Base-by-base conservation (phyloP, 2,888 invertebrate species). In the Tupiocoris notatus region DNA sequence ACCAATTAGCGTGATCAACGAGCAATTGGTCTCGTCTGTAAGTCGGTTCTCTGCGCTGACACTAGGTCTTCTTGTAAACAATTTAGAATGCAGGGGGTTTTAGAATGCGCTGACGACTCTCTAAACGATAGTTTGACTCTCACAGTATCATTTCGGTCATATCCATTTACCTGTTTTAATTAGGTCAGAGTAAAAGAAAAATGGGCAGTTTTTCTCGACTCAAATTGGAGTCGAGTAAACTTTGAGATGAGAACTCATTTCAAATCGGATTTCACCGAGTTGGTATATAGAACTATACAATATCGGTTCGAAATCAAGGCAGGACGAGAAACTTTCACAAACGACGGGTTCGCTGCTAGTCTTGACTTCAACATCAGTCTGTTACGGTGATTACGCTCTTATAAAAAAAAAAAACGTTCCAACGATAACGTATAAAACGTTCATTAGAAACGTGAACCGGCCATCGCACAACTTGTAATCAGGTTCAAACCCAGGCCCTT, bases 1-100 rank as follows among this genome's bases (percentile, higher is more conserved):
- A 54, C 57, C 67, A 67, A 67, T 67, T 67, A 67, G 57, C 67
- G 67, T 67, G 56, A 67, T 67, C 56, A 56, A 56, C 57, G 67
- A 57, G 67, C 67, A 67, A 67, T 67, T 67, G 67, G 67, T 56
- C 39, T 39, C 39, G 6, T 39, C 39, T 39, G 39, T 12, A 12
- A 39, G 39, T 39, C 39, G 6, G 39, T 12, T 39, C 12, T 12
- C 6, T 39, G 39, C 3, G 12, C 39, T 39, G 6, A 39, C n/a
- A n/a, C n/a, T n/a, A n/a, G n/a, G n/a, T n/a, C n/a, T n/a, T n/a
- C n/a, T n/a, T n/a, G n/a, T n/a, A n/a, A n/a, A n/a, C n/a, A n/a
- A n/a, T n/a, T n/a, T n/a, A n/a, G n/a, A n/a, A n/a, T n/a, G n/a
- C n/a, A n/a, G n/a, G n/a, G n/a, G n/a, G n/a, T n/a, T n/a, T n/a